phyloP scores from a whole-genome alignment of 1,140 invertebrate genomes.

The Ostrea denselamellosa region DNA sequence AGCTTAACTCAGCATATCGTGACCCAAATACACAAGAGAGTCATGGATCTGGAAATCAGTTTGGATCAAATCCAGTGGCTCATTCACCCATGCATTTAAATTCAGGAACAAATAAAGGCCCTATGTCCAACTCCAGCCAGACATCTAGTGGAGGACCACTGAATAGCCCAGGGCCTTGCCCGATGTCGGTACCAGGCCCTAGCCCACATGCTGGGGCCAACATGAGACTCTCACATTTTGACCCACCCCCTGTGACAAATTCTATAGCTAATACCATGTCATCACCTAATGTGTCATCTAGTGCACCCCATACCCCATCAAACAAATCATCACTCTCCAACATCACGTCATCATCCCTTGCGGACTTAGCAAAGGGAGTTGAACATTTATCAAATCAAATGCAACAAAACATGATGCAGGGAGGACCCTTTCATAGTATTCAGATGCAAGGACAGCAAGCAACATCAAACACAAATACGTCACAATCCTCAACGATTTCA shows the following conservation, averaged over 20 bases:
- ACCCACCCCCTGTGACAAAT: constrained; percentile 65
- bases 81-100: constrained; percentile 65
- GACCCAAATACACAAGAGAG: constrained; percentile 63
- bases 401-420: constrained; percentile 79
- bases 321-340: constrained; percentile 74
- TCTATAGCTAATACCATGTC: constrained; percentile 19
- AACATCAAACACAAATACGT: constrained; percentile 50
- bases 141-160: constrained; percentile 72
- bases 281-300: constrained; percentile 57
- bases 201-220: constrained; percentile 69
- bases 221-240: constrained; percentile 74
- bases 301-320: constrained; percentile 64
- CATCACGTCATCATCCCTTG: constrained; percentile 77
- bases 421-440: constrained; percentile 78
- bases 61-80: constrained; percentile 63
- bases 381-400: constrained; percentile 78
- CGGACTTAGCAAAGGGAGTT: constrained; percentile 78
- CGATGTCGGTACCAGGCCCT: constrained; percentile 65
- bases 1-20: constrained; percentile 86
- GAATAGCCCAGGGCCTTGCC: constrained; percentile 65
- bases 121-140: constrained; percentile 74
- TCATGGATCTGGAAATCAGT: constrained; percentile 59
- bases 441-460: constrained; percentile 75
- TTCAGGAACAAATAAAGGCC: constrained; percentile 70
- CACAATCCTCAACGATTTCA: constrained; percentile 52